A percentile compares a stretch with the other conserved stretches of the same genome.
These are phyloP conservation scores for Cyrtonyx montezumae DNA, from an alignment of 2,113 vertebrate genomes.

Conservation along the genomic window DNA sequence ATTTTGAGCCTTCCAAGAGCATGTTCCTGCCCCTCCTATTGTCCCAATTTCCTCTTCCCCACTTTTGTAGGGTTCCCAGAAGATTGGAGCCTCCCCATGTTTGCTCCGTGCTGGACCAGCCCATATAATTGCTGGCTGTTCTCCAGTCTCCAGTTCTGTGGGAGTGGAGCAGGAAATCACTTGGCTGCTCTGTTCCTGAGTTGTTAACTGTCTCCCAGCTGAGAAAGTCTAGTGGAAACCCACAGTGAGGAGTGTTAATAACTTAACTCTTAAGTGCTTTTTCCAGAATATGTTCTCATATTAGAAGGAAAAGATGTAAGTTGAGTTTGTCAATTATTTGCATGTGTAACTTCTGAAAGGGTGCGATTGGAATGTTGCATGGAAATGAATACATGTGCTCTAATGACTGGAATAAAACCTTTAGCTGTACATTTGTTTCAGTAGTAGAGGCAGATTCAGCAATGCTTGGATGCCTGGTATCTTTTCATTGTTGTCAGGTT, in stretches of 20 bases:
- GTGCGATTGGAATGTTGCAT: background rate
- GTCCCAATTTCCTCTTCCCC: background rate
- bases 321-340: background rate
- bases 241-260: background rate
- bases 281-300: background rate
- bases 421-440: background rate
- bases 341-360: background rate
- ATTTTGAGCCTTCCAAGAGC: background rate
- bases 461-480: background rate
- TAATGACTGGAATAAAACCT: background rate
- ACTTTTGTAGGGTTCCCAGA: slow-evolving; percentile 3
- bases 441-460: background rate
- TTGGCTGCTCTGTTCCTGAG: background rate
- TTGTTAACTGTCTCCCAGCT: background rate
- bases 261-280: background rate
- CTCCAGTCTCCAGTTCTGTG: background rate
- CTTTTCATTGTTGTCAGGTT: background rate
- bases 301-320: background rate
- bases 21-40: background rate
- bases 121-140: background rate
- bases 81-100: background rate
- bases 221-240: background rate
- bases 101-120: background rate
- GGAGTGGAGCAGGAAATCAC: background rate
- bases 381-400: background rate